A percentile compares a stretch with the other conserved stretches of the same genome.
Conservation (phyloP, 2,888 invertebrate genomes). For the Watsonalla binaria region DNA sequence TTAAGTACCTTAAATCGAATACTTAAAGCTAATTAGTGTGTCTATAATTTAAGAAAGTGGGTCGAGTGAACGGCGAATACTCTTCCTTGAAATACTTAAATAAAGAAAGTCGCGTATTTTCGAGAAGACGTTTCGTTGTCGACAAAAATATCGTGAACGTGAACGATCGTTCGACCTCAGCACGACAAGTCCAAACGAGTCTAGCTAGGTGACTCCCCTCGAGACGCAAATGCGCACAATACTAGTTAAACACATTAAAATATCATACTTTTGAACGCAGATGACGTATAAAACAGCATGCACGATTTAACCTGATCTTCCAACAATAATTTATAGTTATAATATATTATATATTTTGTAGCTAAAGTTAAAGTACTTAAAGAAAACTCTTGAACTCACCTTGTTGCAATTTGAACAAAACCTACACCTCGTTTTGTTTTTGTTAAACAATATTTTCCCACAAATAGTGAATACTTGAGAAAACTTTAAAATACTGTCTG, state of each 20-base stretch:
- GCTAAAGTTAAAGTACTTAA: neutral
- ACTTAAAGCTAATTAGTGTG: too few relatives aligned
- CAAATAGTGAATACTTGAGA: constrained; percentile 18
- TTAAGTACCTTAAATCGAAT: too few relatives aligned
- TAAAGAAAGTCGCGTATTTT: too few relatives aligned
- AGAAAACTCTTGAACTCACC: constrained; percentile 28
- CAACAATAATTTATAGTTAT: neutral
- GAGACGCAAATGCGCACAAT: too few relatives aligned
- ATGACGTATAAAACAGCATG: too few relatives aligned
- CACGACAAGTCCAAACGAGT: neutral
- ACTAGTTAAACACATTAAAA: too few relatives aligned
- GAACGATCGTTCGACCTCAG: neutral
- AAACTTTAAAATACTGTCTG: constrained; percentile 7
- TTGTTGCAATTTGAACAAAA: constrained; percentile 46
- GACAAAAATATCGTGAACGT: neutral
- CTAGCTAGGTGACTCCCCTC: neutral
- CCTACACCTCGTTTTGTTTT: constrained; percentile 37
- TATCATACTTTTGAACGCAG: too few relatives aligned
- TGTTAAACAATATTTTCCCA: constrained; percentile 22
- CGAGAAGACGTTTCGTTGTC: too few relatives aligned
- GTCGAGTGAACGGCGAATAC: too few relatives aligned
- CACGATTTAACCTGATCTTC: neutral
- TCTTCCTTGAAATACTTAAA: too few relatives aligned
- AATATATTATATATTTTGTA: too few relatives aligned
- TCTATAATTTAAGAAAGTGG: too few relatives aligned